Percentiles rank a stretch among this genome's conserved stretches.
Conservation (phyloP, 2,113 vertebrate species). For the Triplophysa siluroides region DNA sequence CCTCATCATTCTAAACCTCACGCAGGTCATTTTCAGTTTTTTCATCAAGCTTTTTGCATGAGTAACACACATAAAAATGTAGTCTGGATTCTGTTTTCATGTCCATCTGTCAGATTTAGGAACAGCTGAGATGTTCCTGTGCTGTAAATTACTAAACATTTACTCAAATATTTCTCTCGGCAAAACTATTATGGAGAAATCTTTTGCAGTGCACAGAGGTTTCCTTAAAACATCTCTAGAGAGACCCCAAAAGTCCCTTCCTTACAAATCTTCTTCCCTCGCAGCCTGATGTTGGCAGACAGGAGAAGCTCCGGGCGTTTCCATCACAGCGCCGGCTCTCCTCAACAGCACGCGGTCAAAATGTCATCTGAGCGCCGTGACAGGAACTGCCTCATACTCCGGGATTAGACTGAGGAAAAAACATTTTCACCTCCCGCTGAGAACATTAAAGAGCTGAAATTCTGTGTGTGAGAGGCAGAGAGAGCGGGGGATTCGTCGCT, state of each 20-base stretch:
- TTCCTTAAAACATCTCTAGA: neutral
- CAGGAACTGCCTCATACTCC: slow-evolving; percentile 14
- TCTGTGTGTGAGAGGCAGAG: slow-evolving; percentile 7
- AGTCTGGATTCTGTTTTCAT: too few relatives aligned
- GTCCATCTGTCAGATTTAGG: too few relatives aligned
- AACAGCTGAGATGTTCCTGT: neutral
- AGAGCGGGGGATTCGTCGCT: neutral
- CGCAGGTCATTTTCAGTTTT: too few relatives aligned
- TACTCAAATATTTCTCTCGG: neutral
- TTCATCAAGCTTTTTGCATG: too few relatives aligned
- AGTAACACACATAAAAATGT: too few relatives aligned
- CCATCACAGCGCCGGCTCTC: neutral
- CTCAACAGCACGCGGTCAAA: slow-evolving; percentile 14
- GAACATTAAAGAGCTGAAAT: slow-evolving; percentile 36
- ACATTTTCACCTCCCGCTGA: slow-evolving; percentile 19
- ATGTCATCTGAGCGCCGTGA: slow-evolving; percentile 34
- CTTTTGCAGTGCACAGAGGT: neutral
- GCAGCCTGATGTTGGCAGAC: neutral
- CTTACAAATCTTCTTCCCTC: neutral
- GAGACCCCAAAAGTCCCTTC: neutral
- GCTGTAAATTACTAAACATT: neutral
- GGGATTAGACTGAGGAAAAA: slow-evolving; percentile 7
- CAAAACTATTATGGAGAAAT: neutral
- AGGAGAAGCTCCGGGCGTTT: neutral
- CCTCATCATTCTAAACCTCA: too few relatives aligned